Conservation (phyloP, 2,797 vertebrate species). For the Melopsittacus undulatus region DNA sequence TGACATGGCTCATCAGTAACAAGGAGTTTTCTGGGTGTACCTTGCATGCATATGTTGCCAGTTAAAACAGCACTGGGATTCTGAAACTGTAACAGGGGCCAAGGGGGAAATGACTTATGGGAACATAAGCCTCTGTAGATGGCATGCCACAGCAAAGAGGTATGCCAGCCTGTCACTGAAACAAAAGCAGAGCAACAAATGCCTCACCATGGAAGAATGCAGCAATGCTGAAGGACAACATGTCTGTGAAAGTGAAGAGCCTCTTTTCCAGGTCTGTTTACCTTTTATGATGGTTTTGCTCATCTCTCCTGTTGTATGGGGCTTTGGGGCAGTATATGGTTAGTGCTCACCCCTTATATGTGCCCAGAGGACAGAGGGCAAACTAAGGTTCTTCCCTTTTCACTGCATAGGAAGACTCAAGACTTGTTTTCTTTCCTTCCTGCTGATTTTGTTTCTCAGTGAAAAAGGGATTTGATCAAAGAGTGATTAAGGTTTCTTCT, state of each 20-base stretch:
- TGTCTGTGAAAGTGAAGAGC: not conserved
- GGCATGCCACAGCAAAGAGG: not conserved
- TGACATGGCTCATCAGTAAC: not conserved
- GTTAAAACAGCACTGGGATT: not conserved
- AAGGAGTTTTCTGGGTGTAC: not conserved
- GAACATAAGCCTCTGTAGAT: not conserved
- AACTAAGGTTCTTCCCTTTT: not conserved
- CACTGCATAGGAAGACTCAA: not conserved
- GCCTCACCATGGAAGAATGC: not conserved
- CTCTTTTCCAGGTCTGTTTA: not conserved
- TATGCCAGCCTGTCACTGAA: not conserved
- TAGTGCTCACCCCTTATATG: not conserved
- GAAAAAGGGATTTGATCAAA: not conserved
- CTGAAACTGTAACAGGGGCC: not conserved
- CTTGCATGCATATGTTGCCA: not conserved
- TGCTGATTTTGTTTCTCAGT: not conserved
- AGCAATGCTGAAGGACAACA: not conserved
- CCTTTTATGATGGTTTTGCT: not conserved
- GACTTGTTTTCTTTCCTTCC: not conserved
- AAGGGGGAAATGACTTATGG: not conserved
- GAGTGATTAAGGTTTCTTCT: not conserved
- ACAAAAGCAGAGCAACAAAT: not conserved
- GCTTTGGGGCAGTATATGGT: accelerated
- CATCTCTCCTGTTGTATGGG: not conserved
- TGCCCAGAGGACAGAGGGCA: not conserved